Conservation (phyloP, 2,797 vertebrate species). For the Phataginus tetradactyla region DNA sequence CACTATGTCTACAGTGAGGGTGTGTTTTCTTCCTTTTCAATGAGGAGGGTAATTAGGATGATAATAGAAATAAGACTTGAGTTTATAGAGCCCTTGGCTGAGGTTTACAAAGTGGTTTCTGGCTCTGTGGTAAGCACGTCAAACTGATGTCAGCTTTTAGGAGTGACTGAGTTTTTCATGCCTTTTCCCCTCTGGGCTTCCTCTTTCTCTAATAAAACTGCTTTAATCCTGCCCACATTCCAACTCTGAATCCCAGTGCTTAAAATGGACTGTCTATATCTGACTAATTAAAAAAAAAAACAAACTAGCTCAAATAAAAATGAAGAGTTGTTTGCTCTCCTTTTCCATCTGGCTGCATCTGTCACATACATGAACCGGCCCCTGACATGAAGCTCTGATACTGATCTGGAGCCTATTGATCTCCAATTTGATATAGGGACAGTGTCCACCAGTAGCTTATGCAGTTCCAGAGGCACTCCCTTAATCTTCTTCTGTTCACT, state of each 20-base stretch:
- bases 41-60: conserved; percentile 63
- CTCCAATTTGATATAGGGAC: conserved; percentile 53
- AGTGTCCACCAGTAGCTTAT: background rate
- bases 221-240: conserved; percentile 54
- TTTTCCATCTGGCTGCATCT: conserved; percentile 37
- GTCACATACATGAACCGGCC: conserved; percentile 3
- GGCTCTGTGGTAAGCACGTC: background rate
- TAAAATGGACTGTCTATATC: conserved; percentile 60
- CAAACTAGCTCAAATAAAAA: conserved; percentile 39
- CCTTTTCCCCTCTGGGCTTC: conserved; percentile 41
- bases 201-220: conserved; percentile 65
- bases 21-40: conserved; percentile 68
- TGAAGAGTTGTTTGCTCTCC: conserved; percentile 33
- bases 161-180: conserved; percentile 48
- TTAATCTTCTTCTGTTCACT: conserved; percentile 51
- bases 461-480: background rate
- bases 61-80: conserved; percentile 63
- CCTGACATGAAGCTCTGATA: conserved; percentile 53
- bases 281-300: background rate
- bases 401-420: conserved; percentile 54
- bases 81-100: conserved; percentile 43
- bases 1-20: conserved; percentile 38
- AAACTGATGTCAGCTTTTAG: conserved; percentile 38
- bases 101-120: conserved; percentile 58
- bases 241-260: conserved; percentile 36